Conservation (phyloP, 2,888 invertebrate genomes). For the Drosophila glabriapex region DNA sequence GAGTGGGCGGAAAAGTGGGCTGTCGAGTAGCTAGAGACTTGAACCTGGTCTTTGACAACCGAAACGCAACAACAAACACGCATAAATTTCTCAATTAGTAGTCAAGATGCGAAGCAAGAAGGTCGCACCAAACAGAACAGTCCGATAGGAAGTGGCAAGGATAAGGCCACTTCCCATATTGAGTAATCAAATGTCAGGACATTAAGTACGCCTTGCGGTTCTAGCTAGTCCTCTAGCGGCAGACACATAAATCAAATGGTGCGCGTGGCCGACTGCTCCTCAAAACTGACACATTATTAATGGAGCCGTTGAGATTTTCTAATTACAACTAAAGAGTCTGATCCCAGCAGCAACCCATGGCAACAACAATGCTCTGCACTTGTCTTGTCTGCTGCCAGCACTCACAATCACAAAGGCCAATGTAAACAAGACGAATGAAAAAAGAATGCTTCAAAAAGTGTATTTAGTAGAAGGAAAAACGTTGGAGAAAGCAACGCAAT, state of each 20-base stretch:
- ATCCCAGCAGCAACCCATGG: not conserved
- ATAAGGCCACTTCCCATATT: slow-evolving; percentile 45
- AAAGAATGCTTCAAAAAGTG: slow-evolving; percentile 27
- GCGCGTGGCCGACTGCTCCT: slow-evolving; percentile 31
- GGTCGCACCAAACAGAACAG: slow-evolving; percentile 41
- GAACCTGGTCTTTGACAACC: slow-evolving; percentile 24
- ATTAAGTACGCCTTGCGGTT: slow-evolving; percentile 48
- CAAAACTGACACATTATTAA: slow-evolving; percentile 56
- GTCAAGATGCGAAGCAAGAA: slow-evolving; percentile 59
- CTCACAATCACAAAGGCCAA: slow-evolving; percentile 19
- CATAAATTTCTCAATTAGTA: slow-evolving; percentile 80
- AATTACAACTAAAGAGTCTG: slow-evolving; percentile 46
- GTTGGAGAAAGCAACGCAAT: slow-evolving; percentile 8
- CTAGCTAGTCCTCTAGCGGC: not conserved
- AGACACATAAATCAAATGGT: slow-evolving; percentile 43
- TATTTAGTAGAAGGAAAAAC: slow-evolving; percentile 1
- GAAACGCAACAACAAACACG: slow-evolving; percentile 66
- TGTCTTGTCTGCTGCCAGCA: slow-evolving; percentile 4
- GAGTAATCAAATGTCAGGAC: slow-evolving; percentile 69
- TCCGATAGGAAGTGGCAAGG: slow-evolving; percentile 54
- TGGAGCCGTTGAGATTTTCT: slow-evolving; percentile 53
- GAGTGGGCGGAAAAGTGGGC: slow-evolving; percentile 4
- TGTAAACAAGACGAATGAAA: slow-evolving; percentile 31
- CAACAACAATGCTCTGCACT: slow-evolving; percentile 3
- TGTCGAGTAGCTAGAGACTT: slow-evolving; percentile 18